Base-by-base conservation (phyloP, 2,888 invertebrate genomes). In the Cerceris ruficornis region DNA sequence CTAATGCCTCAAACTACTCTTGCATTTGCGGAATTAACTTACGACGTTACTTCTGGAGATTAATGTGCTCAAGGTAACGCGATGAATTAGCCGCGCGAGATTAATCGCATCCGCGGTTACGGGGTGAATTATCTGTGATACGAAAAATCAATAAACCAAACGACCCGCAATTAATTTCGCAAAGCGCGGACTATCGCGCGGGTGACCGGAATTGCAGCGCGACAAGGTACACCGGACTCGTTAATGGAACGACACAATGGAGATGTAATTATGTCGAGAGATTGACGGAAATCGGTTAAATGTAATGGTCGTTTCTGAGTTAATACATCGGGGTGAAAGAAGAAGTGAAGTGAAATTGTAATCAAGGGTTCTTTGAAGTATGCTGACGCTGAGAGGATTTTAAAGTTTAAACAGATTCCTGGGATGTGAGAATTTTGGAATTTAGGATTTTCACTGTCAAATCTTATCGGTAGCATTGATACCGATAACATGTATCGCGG, bases 61-160 rank as follows among this genome's bases (percentile, higher is more conserved):
- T 75, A 77, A 77, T 77, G 50, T 57, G 60, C 41, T 14, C 42
- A 49, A 39, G 68, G 61, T 59, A 76, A 68, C 74, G 62, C 68
- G 74, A 74, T 74, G 76, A 76, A 74, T 77, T 75, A 66, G 64
- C 69, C 65, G 68, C 15, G 60, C 65, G 55, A 65, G 77, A 77
- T 77, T 75, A 75, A 77, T 77, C 75, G 77, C 69, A 50, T 7
- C 46, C 65, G 42, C 43, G 69, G 62, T 15, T 49, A 46, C 54
- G 46, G 61, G 76, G 59, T 75, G 75, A 75, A 69, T 69, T 75
- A 77, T 77, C 64, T 64, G 61, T 59, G 59, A 75, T 68, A 68
- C 75, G 68, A 69, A 77, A 77, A 77, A 76, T 76, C 77, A 77
- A 77, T 77, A 77, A 77, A 66, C 41, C 62, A 61, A 75, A 66